Percentiles rank a stretch among this genome's conserved stretches.
These are phyloP conservation scores for Drosophila pullipes DNA, from an alignment of 2,888 invertebrate genomes.

Conservation along the genomic window DNA sequence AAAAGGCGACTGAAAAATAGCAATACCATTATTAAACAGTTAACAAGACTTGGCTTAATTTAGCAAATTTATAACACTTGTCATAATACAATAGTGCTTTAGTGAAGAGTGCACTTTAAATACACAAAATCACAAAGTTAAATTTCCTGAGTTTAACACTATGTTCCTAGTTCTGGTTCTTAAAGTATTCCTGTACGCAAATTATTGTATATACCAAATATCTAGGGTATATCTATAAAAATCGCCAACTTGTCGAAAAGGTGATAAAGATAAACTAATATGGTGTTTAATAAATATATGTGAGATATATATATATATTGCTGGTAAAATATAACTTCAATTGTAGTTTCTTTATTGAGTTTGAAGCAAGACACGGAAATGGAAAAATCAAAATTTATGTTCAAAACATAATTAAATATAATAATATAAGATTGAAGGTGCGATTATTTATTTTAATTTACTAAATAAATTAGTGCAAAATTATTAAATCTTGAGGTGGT, in stretches of 20 bases:
- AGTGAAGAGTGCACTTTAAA: background rate
- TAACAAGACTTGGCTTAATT: background rate
- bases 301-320: background rate
- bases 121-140: background rate
- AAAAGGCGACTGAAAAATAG: constrained; percentile 88
- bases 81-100: background rate
- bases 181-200: background rate
- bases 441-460: no score
- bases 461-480: no score
- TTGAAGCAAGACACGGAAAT: background rate
- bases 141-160: background rate
- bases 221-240: background rate
- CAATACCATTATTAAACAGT: constrained; percentile 27
- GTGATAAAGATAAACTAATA: background rate
- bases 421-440: background rate
- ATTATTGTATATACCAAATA: background rate
- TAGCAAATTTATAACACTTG: background rate
- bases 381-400: background rate
- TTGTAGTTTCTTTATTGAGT: background rate
- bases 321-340: background rate
- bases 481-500: background rate
- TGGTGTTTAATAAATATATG: background rate
- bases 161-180: background rate
- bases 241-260: background rate
- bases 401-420: background rate